Conservation (phyloP, 92 coral and sea anemone genomes). For the Epizoanthus stellaris region DNA sequence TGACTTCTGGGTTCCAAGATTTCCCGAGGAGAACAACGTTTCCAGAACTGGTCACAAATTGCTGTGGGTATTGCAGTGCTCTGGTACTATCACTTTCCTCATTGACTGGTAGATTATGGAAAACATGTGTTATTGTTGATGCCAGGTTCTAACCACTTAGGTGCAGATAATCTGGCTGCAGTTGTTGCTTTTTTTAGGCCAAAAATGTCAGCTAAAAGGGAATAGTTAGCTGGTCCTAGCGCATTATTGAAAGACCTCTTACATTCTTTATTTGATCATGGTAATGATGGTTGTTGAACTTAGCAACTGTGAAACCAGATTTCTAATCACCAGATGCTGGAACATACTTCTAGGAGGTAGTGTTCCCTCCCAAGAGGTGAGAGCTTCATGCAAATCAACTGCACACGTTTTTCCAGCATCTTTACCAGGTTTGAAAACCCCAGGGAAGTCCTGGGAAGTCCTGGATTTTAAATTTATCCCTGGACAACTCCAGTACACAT, state of each 20-base stretch:
- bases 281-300: slow-evolving; percentile 50
- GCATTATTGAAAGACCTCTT: slow-evolving; percentile 64
- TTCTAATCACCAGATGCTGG: slow-evolving; percentile 43
- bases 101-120: slow-evolving; percentile 47
- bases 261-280: slow-evolving; percentile 58
- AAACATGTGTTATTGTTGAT: not conserved
- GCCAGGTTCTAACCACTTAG: slow-evolving; percentile 16
- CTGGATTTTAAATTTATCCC: too few relatives aligned
- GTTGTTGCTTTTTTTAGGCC: slow-evolving; percentile 48
- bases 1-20: slow-evolving; percentile 45
- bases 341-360: slow-evolving; percentile 30
- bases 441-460: too few relatives aligned
- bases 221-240: slow-evolving; percentile 63
- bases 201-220: slow-evolving; percentile 44
- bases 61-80: slow-evolving; percentile 56
- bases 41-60: slow-evolving; percentile 26
- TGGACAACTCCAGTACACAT: too few relatives aligned
- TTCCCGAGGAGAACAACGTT: slow-evolving; percentile 40
- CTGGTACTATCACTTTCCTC: slow-evolving; percentile 60
- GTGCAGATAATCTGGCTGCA: slow-evolving; percentile 45
- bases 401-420: too few relatives aligned
- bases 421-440: too few relatives aligned
- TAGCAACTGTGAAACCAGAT: slow-evolving; percentile 50
- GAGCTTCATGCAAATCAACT: slow-evolving; percentile 32
- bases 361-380: slow-evolving; percentile 40